These are phyloP conservation scores for Clupea harengus DNA, from an alignment of 2,113 vertebrate genomes.

Conservation along the genomic window DNA sequence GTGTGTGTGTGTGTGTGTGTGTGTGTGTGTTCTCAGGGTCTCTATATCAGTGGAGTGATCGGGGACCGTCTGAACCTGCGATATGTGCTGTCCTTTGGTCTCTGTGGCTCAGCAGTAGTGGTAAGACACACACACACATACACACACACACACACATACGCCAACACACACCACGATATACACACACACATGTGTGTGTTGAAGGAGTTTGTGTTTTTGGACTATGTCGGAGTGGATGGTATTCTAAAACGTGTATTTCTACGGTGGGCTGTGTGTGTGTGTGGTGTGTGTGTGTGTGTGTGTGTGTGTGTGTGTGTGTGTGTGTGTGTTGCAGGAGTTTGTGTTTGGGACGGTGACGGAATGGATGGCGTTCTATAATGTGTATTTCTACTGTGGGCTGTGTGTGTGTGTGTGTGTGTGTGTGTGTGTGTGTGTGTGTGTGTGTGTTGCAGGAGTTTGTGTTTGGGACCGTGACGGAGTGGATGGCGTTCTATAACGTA, in stretches of 20 bases:
- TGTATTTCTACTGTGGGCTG: slow-evolving; percentile 22
- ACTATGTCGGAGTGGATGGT: background rate
- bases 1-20: background rate
- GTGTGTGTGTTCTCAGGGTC: slow-evolving; percentile 72
- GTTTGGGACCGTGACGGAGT: background rate
- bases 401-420: slow-evolving; percentile 68
- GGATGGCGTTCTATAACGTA: no score
- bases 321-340: slow-evolving; percentile 34
- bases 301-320: background rate
- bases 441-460: slow-evolving; percentile 37
- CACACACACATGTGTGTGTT: slow-evolving; percentile 18
- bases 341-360: no score
- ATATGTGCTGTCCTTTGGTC: slow-evolving; percentile 87
- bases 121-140: slow-evolving; percentile 66
- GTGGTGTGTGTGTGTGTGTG: background rate
- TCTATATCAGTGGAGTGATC: slow-evolving; percentile 88
- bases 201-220: slow-evolving; percentile 70
- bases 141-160: no score
- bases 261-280: background rate
- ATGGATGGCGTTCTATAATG: no score
- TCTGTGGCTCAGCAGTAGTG: slow-evolving; percentile 91
- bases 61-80: slow-evolving; percentile 91
- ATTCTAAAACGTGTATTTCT: background rate
- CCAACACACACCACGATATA: no score
- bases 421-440: background rate